Evolutionary conservation across 2,113 vertebrate genomes (phyloP).

Genomic region (Thinocorus orbignyianus): DNA sequence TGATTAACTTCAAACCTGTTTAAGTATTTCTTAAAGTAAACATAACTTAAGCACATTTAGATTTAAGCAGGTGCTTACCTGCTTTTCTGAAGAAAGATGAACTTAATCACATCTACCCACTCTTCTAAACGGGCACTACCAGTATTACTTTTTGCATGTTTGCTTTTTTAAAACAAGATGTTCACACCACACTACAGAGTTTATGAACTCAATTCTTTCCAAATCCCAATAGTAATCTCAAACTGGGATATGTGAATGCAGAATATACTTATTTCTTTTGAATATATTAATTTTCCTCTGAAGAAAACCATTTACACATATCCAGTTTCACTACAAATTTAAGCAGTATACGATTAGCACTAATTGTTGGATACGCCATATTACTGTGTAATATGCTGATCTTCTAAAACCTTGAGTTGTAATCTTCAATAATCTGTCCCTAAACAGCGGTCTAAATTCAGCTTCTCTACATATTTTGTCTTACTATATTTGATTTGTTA

Average conservation of each 20-base stretch:
- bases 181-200: not conserved
- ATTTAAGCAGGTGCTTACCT: constrained; percentile 7
- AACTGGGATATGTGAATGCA: not conserved
- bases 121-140: not conserved
- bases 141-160: not conserved
- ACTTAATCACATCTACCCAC: constrained; percentile 8
- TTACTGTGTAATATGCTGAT: not conserved
- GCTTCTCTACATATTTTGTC: not conserved
- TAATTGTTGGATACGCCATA: not conserved
- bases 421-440: constrained; percentile 35
- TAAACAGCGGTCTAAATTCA: not conserved
- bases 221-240: not conserved
- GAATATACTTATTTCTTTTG: not conserved
- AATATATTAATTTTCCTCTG: not conserved
- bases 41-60: constrained; percentile 18
- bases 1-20: constrained; percentile 11
- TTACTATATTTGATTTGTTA: not conserved
- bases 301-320: not conserved
- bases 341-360: not conserved
- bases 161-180: not conserved
- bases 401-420: constrained; percentile 2
- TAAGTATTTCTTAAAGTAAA: constrained; percentile 46
- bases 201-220: not conserved
- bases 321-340: not conserved
- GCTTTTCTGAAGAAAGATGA: constrained; percentile 25